Evolutionary conservation across 2,113 vertebrate genomes (phyloP), one percentile per base, ranked within the genome.

Genomic region (Ramphastos sulfuratus): DNA sequence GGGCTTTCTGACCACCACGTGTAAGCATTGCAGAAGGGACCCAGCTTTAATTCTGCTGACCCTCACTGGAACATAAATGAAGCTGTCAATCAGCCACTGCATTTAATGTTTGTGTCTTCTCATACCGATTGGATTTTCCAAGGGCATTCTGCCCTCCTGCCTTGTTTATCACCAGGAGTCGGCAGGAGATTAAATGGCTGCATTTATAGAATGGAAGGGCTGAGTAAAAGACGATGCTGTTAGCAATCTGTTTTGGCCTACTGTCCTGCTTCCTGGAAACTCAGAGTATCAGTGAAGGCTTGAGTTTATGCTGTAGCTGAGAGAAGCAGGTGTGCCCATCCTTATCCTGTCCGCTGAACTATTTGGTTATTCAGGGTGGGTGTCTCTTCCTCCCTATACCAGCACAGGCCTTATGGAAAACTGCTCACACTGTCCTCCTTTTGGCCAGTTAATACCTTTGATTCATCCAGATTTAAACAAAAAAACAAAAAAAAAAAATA

Each of bases 1-100:
- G 44, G 2, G 7, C 10, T 58, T 87, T 88, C 69, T 86, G 54
- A 11, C 56, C 0, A 1, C 37, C 1, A 3, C 0, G 1, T 2
- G 1, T 59, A 27, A 81, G 14, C n/a, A 5, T 7, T 74, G 60
- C 39, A 24, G 72, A 74, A 46, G 35, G 16, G 30, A 83, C 73
- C 13, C 7, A 3, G 12, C 59, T 82, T 80, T 87, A 76, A 75
- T 76, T 39, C 50, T 87, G 12, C 39, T 58, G 63, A 21, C 39
- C 55, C 60, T 73, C 80, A 9, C 4, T 76, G 64, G 50, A 88
- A 55, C 73, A 54, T 50, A 87, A 90, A 80, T 54, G 35, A 80
- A 85, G 15, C 33, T 82, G 72, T 80, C 79, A 69, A 0, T 85
- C 67, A 28, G 27, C 63, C 64, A 4, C 71, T 33, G 24, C 33